Evolutionary conservation across 2,113 vertebrate genomes (phyloP), one percentile per base, ranked within the genome.

Genomic region (Origma solitaria): DNA sequence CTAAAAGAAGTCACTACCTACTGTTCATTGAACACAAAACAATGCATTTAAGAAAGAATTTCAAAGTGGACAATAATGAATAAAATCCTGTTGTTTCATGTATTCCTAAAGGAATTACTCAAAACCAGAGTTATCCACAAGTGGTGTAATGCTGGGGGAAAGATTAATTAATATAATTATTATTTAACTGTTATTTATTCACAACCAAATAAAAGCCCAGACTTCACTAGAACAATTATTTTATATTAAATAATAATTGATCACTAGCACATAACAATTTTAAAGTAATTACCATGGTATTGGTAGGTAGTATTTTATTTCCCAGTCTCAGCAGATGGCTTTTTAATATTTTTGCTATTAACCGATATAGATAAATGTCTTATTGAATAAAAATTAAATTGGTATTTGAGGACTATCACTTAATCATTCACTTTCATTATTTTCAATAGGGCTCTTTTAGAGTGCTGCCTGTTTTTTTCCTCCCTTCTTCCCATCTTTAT

Each of bases 281-380:
- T 79, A 93, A 94, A 91, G 44, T 90, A 81, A 89, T 91, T 87
- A 78, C 31, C 45, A 22, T 42, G 38, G 8, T 7, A 0, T 73
- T 79, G 11, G 8, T 77, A 35, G 57, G 27, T 62, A 65, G 53
- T 75, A 35, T 82, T 86, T 71, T 71, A 77, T 77, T 77, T 83
- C 50, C 27, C 8, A 20, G 0, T 66, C 82, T 90, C 4, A 11
- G 61, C 45, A 92, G 82, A 96, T 68, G 40, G 27, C 25, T 76
- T 96, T 94, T 89, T 78, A 93, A 94, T 94, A 84, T 77, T 94
- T 76, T 95, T 88, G 19, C 56, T 92, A 76, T 90, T 92, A 94
- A 88, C 68, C 78, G 81, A 60, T 88, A n/a, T 7, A 90, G 47
- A 88, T 33, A 77, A 86, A 86, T 66, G 7, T 81, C 27, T 62